phyloP scores from a whole-genome alignment of 1,140 invertebrate species.

The Idris sp. region DNA sequence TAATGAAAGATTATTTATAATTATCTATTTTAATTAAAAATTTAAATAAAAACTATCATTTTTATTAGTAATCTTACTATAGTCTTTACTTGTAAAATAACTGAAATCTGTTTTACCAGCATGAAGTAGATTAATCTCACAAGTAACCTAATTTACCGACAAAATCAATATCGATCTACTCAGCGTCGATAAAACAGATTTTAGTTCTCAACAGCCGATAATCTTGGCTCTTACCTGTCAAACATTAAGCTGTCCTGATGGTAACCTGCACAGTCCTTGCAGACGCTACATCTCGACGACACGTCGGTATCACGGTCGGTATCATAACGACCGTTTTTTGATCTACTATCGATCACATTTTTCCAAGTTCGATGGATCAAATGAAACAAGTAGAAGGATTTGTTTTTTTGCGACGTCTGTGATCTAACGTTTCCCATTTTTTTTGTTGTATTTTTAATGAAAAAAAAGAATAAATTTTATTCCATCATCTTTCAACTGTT shows the following conservation, averaged over 20 bases:
- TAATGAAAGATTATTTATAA: too few species aligned
- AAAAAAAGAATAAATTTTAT: too few species aligned
- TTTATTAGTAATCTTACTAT: too few species aligned
- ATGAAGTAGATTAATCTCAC: too few species aligned
- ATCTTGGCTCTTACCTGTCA: slow-evolving; percentile 76
- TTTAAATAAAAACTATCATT: too few species aligned
- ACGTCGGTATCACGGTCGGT: slow-evolving; percentile 70
- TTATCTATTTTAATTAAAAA: too few species aligned
- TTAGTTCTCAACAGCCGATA: background rate
- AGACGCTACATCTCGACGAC: slow-evolving; percentile 72
- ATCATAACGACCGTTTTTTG: slow-evolving; percentile 61
- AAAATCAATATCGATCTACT: background rate
- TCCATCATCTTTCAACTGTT: too few species aligned
- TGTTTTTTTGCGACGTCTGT: slow-evolving; percentile 65
- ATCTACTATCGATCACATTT: slow-evolving; percentile 78
- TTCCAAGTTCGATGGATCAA: slow-evolving; percentile 85
- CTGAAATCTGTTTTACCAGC: too few species aligned
- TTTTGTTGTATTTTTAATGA: background rate
- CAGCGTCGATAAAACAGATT: slow-evolving; percentile 3
- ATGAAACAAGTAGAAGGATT: slow-evolving; percentile 82
- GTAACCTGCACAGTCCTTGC: slow-evolving; percentile 69
- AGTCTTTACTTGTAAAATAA: too few species aligned
- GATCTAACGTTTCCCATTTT: slow-evolving; percentile 72
- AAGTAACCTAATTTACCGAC: too few species aligned
- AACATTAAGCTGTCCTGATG: slow-evolving; percentile 72